Conservation (phyloP, 2,113 vertebrate species). For the Arvicanthis niloticus region DNA sequence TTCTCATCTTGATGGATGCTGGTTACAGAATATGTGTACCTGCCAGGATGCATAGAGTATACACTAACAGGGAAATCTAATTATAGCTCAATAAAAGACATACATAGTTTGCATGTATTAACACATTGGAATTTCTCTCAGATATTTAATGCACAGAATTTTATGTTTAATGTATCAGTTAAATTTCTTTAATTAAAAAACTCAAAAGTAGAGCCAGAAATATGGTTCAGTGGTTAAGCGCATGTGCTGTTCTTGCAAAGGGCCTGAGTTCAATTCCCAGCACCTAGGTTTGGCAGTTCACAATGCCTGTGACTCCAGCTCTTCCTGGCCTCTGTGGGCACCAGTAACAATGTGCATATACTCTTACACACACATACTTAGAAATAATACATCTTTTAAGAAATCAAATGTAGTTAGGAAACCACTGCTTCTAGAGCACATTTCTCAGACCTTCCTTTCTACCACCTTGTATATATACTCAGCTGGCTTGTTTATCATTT, state of each 20-base stretch:
- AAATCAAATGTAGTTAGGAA: background rate
- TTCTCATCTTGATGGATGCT: background rate
- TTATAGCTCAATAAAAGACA: background rate
- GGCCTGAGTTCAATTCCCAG: too few relatives aligned
- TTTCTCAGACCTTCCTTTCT: background rate
- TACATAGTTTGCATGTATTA: background rate
- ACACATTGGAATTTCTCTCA: background rate
- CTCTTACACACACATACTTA: too few relatives aligned
- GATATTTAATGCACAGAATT: background rate
- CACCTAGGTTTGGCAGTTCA: too few relatives aligned
- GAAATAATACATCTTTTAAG: too few relatives aligned
- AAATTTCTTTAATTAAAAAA: background rate
- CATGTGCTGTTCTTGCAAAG: too few relatives aligned
- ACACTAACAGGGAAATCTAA: background rate
- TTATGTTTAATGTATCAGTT: background rate
- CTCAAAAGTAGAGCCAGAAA: too few relatives aligned
- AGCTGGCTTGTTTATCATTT: background rate
- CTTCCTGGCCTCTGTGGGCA: too few relatives aligned
- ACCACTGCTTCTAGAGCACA: background rate
- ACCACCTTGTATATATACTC: background rate
- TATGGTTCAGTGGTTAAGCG: too few relatives aligned
- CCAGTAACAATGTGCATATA: too few relatives aligned
- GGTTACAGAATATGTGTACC: background rate
- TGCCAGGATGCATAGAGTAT: slow-evolving; percentile 12
- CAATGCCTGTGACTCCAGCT: too few relatives aligned